Evolutionary conservation across 1,140 invertebrate species (phyloP).

Genomic region (Neuroterus valhalla): DNA sequence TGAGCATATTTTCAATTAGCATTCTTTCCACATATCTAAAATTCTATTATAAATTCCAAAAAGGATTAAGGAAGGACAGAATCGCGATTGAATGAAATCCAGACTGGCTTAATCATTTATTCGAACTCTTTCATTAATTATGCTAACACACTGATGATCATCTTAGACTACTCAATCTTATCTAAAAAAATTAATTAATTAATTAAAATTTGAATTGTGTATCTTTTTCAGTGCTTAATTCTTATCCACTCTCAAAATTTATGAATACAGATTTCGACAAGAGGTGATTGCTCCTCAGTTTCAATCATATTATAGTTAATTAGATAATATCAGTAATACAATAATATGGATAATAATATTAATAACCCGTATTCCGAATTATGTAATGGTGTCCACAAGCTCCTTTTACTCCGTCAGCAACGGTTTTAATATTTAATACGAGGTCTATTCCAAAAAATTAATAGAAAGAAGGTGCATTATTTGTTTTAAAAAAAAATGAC

Average conservation of each 20-base stretch:
- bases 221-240: not conserved
- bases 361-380: conserved; percentile 48
- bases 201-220: conserved; percentile 40
- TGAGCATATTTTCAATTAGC: no score
- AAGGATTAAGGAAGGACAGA: not conserved
- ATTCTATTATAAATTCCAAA: not conserved
- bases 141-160: conserved; percentile 55
- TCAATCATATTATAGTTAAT: conserved; percentile 7
- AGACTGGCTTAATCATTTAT: conserved; percentile 28
- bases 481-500: not conserved
- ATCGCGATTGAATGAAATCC: not conserved
- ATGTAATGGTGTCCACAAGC: conserved; percentile 20
- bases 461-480: conserved; percentile 8
- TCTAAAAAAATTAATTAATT: conserved; percentile 49
- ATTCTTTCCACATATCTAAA: no score
- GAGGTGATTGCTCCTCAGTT: conserved; percentile 7
- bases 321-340: not conserved
- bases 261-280: not conserved
- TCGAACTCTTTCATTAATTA: conserved; percentile 21
- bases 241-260: not conserved
- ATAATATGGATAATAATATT: conserved; percentile 22
- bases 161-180: conserved; percentile 49
- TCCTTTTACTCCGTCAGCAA: conserved; percentile 29
- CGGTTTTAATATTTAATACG: conserved; percentile 26
- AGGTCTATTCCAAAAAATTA: conserved; percentile 8